Percentiles rank a stretch among this genome's conserved stretches.
Conservation (phyloP, 2,113 vertebrate genomes). For the Blennius ocellaris region DNA sequence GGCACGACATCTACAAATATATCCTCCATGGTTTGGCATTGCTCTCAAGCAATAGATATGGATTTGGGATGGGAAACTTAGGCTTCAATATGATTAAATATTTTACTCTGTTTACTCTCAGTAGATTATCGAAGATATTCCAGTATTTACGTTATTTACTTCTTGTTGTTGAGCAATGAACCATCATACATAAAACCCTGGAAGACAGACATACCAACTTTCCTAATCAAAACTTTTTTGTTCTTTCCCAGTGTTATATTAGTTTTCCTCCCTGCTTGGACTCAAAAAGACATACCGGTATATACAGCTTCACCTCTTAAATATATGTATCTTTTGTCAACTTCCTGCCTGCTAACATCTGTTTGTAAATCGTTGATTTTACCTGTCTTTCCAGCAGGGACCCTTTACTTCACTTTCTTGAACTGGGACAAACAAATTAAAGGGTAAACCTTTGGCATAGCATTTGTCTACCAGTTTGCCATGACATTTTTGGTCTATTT, state of each 20-base stretch:
- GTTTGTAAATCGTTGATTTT: too few species aligned
- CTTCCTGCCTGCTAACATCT: neutral
- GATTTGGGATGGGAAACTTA: conserved; percentile 11
- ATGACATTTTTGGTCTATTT: conserved; percentile 50
- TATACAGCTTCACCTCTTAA: conserved; percentile 7
- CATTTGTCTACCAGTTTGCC: conserved; percentile 23
- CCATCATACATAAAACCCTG: neutral
- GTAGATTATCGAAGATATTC: neutral
- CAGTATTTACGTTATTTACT: neutral
- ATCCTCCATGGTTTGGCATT: conserved; percentile 28
- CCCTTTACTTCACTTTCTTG: neutral
- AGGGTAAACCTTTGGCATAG: conserved; percentile 17
- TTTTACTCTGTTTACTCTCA: neutral
- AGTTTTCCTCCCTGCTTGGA: neutral
- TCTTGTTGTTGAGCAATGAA: neutral
- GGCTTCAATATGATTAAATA: conserved; percentile 4
- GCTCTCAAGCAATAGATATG: conserved; percentile 17
- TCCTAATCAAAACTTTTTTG: neutral
- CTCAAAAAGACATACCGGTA: neutral
- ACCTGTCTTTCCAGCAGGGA: neutral
- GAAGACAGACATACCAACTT: neutral
- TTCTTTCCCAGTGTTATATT: neutral
- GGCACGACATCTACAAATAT: conserved; percentile 1
- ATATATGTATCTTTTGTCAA: neutral
- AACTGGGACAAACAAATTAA: conserved; percentile 23